These are phyloP conservation scores for Planococcus citri DNA, from an alignment of 1,140 invertebrate genomes.

Conservation along the genomic window DNA sequence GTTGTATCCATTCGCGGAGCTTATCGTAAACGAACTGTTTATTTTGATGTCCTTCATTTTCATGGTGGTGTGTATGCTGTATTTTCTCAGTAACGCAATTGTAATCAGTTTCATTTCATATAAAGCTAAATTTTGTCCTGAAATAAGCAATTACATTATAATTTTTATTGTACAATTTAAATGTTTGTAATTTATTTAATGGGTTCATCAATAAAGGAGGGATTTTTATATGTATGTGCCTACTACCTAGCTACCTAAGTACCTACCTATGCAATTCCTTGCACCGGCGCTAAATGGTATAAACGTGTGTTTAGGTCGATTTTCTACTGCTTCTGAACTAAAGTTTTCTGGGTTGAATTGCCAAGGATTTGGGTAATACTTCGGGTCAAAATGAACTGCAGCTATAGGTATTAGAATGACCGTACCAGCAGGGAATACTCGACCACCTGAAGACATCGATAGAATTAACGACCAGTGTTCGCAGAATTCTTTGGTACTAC, in stretches of 20 bases:
- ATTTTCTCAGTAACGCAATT: conserved; percentile 24
- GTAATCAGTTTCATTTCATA: conserved; percentile 25
- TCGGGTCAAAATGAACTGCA: conserved; percentile 49
- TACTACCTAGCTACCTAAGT: too few species aligned
- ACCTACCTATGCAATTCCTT: conserved; percentile 58
- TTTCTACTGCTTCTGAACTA: conserved; percentile 38
- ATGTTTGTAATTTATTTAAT: too few species aligned
- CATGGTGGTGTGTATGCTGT: conserved; percentile 23
- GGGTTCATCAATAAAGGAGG: too few species aligned
- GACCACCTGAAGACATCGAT: conserved; percentile 20
- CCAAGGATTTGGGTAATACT: conserved; percentile 57
- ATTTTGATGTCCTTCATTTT: conserved; percentile 27
- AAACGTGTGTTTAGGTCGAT: conserved; percentile 44
- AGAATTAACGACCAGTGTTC: too few species aligned
- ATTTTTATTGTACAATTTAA: too few species aligned
- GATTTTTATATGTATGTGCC: too few species aligned
- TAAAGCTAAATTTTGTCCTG: conserved; percentile 25
- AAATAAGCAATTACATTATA: too few species aligned
- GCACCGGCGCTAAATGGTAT: conserved; percentile 61
- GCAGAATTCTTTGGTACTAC: too few species aligned
- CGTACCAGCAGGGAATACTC: conserved; percentile 35
- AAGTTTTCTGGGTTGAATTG: conserved; percentile 66
- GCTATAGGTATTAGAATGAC: conserved; percentile 38
- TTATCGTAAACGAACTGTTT: conserved; percentile 24
- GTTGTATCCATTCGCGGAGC: conserved; percentile 15